phyloP scores from a whole-genome alignment of 2,797 vertebrate species.

The Danio kyathit region DNA sequence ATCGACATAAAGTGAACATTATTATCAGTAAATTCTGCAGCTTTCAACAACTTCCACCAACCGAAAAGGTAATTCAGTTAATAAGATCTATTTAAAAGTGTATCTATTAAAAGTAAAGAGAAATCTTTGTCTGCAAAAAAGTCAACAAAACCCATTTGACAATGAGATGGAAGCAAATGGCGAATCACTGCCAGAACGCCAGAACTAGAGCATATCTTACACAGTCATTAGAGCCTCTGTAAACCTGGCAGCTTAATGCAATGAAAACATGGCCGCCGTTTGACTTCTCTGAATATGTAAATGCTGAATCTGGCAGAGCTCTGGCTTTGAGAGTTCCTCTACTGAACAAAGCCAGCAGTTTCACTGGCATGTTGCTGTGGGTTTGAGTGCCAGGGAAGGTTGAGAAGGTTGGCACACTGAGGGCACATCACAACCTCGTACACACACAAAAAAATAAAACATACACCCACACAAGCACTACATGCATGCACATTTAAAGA shows the following conservation, averaged over 20 bases:
- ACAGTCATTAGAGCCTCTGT: not conserved
- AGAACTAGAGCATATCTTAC: not conserved
- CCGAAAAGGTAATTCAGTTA: not conserved
- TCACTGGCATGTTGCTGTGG: slow-evolving; percentile 7
- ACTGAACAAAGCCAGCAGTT: slow-evolving; percentile 22
- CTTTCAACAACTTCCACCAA: not conserved
- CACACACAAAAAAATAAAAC: not conserved
- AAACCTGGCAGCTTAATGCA: slow-evolving; percentile 4
- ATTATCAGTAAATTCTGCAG: not conserved
- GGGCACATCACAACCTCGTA: slow-evolving; percentile 16
- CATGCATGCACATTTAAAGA: not conserved
- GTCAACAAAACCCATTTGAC: not conserved
- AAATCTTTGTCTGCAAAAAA: not conserved
- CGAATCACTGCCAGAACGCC: not conserved
- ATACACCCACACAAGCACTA: not conserved
- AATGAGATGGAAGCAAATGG: not conserved
- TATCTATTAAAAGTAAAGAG: not conserved
- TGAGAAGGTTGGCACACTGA: slow-evolving; percentile 14
- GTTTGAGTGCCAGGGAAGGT: slow-evolving; percentile 25
- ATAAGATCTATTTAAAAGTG: not conserved
- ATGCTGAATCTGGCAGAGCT: slow-evolving; percentile 23
- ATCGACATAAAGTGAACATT: not conserved
- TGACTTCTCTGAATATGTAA: slow-evolving; percentile 38
- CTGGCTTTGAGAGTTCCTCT: not conserved
- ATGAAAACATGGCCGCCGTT: slow-evolving; percentile 1